Base-by-base conservation (phyloP, 2,797 vertebrate genomes). In the Craterocephalus amniculus region DNA sequence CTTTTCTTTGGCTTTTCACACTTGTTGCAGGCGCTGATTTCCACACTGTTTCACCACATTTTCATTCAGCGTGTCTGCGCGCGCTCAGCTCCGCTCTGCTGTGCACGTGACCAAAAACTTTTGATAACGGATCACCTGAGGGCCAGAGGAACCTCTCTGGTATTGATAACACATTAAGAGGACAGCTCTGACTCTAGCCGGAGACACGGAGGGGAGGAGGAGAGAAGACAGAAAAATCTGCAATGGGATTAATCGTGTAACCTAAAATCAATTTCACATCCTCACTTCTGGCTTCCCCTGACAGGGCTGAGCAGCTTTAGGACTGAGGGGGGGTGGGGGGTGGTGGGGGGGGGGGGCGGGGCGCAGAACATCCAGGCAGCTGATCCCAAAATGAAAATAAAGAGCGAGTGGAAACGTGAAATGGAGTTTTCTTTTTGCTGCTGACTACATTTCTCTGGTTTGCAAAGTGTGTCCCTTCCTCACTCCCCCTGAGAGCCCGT, bases 191-290 rank as follows among this genome's bases (percentile, higher is more conserved):
- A 65, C 67, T 70, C 64, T 52, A 11, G 32, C 51, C 60, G 36
- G 70, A 57, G 35, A 62, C 72, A 20, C 72, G 76, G 76, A 51
- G 35, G 66, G 7, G 40, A 60, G 48, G 56, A 31, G 14, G 49
- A 36, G 6, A 51, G 60, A 45, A 66, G 67, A 48, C n/a, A 51
- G 51, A 61, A 40, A 73, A 76, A 71, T 56, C 67, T 69, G 74
- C 79, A 84, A 79, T 72, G 79, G 40, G 85, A 91, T 87, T 89
- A 89, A 89, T 86, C 75, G 36, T 60, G 76, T 85, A 80, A 87
- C 78, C 69, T 83, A 69, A 90, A 91, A 91, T 91, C 87, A 85
- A 90, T 89, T 91, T 90, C 87, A 86, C 82, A 80, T 86, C 80
- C 78, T 87, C 78, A 75, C 75, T 71, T 81, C 73, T 81, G 78